Evolutionary conservation across 2,113 vertebrate species (phyloP), one percentile per base, ranked within the genome.

Genomic region (Zosterops lateralis): DNA sequence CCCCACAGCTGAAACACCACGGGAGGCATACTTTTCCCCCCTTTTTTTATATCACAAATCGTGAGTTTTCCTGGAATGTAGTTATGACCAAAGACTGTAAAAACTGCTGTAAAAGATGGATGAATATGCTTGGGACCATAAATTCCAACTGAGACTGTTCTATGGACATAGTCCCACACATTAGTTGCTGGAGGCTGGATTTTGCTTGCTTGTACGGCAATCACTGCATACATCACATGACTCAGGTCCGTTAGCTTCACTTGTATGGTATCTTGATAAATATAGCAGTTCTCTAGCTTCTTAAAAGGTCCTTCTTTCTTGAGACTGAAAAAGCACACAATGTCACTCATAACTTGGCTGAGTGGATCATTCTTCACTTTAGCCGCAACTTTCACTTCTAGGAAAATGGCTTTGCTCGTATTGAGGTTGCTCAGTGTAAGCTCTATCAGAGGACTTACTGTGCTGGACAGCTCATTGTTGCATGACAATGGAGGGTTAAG

Each of bases 81-180:
- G 79, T 97, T 98, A 58, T 99, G 99, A 94, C 98, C 98, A 84
- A 98, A 99, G 64, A 99, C 91, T 31, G 98, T 98, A 86, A 99
- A 96, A 81, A 99, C 96, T 34, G 97, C 96, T 84, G 99, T 99
- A 93, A 99, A 99, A 72, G 98, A 98, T 14, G 99, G 99, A 92
- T 99, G 99, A 89, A 99, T 99, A 91, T 99, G 98, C 94, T 98
- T 99, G 82, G 99, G 99, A 53, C 99, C 99, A 92, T 99, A 99
- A 94, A 99, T 96, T 51, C 98, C 99, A 34, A 99, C 70, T 1
- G 98, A 99, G 50, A 98, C 95, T n/a, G 94, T 98, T 86, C 98
- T 98, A 10, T 99, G 96, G 57, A 98, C 88, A 19, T 97, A 98
- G 88, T 98, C 96, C 98, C 98, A 98, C 67, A 98, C 82, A 95